Conservation (phyloP, 2,113 vertebrate genomes). For the Rana temporaria region DNA sequence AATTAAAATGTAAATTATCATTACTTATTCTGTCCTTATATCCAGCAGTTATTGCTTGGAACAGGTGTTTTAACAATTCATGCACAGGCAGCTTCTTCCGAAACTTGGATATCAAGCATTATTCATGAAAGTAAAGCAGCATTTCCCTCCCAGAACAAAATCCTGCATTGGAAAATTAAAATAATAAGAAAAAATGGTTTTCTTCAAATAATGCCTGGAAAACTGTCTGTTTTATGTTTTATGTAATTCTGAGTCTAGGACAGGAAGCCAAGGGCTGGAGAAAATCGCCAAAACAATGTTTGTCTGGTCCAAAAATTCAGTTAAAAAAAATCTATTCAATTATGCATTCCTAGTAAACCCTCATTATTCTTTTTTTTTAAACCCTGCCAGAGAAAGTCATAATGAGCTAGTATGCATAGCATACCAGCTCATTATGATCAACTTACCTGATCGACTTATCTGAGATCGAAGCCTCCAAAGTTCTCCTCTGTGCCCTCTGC, state of each 20-base stretch:
- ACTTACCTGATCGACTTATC: no score
- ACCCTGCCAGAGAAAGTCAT: no score
- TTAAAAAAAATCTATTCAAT: no score
- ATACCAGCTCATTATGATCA: no score
- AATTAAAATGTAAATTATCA: slow-evolving; percentile 59
- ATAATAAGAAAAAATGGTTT: slow-evolving; percentile 24
- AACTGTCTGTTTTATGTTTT: not conserved
- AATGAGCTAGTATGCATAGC: no score
- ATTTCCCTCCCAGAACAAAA: slow-evolving; percentile 26
- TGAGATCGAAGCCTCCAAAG: no score
- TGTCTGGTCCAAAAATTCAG: no score
- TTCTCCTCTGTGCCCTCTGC: no score
- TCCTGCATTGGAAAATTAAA: slow-evolving; percentile 41
- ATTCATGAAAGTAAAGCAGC: slow-evolving; percentile 35
- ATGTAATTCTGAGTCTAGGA: not conserved
- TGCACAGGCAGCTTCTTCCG: slow-evolving; percentile 44
- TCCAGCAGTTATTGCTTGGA: slow-evolving; percentile 56
- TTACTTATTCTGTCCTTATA: slow-evolving; percentile 56
- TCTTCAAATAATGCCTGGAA: not conserved
- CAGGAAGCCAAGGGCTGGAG: no score
- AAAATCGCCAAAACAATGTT: no score
- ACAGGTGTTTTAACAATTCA: slow-evolving; percentile 58
- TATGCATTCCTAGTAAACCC: no score
- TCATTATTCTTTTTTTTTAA: no score
- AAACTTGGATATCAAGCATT: slow-evolving; percentile 29